Conservation (phyloP, 2,888 invertebrate genomes). For the Callyntrura sp. region DNA sequence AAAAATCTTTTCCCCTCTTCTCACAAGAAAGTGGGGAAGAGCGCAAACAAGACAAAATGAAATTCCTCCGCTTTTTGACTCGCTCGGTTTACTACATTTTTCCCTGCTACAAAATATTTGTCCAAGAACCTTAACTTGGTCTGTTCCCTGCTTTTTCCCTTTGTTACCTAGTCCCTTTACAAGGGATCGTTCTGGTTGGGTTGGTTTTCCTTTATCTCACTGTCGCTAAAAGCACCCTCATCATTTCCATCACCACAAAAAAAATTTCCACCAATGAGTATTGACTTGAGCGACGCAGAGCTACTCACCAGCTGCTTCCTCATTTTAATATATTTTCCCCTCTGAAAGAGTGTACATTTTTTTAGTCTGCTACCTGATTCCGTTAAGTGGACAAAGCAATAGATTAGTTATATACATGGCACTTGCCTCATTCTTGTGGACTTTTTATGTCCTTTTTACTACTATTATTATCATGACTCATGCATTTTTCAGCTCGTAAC, state of each 20-base stretch:
- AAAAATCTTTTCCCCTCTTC: background rate
- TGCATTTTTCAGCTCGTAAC: background rate
- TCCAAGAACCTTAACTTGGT: background rate
- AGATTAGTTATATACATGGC: background rate
- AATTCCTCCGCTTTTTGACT: conserved; percentile 14
- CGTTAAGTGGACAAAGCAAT: background rate
- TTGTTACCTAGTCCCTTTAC: conserved; percentile 5
- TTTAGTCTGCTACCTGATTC: background rate
- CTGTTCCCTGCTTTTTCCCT: background rate
- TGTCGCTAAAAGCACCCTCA: conserved; percentile 7
- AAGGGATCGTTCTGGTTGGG: background rate
- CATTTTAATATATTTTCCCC: background rate
- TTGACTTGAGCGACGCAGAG: background rate
- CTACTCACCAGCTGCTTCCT: conserved; percentile 10
- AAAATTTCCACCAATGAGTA: background rate
- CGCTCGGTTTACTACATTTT: background rate
- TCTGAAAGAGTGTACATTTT: background rate
- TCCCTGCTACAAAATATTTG: background rate
- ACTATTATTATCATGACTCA: background rate
- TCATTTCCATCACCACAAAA: background rate
- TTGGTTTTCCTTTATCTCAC: background rate
- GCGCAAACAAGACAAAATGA: conserved; percentile 18
- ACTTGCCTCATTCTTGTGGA: background rate
- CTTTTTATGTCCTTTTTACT: background rate
- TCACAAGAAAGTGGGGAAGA: background rate